Percentiles rank a stretch among this genome's conserved stretches.
These are phyloP conservation scores for Circaetus cinerascens DNA, from an alignment of 2,113 vertebrate species.

Conservation along the genomic window DNA sequence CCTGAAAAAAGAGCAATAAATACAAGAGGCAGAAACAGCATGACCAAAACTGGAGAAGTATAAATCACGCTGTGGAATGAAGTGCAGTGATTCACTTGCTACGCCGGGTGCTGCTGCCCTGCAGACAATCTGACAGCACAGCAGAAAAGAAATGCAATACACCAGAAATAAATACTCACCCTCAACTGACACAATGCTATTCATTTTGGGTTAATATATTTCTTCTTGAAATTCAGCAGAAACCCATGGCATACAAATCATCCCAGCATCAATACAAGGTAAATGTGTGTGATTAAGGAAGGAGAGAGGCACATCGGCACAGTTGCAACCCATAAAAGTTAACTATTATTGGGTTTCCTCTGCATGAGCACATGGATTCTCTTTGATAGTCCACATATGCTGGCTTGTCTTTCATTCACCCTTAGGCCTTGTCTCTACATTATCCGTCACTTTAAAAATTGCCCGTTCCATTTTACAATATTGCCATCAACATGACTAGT, in stretches of 20 bases:
- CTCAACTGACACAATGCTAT: conserved; percentile 40
- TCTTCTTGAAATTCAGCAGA: conserved; percentile 58
- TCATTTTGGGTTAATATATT: conserved; percentile 52
- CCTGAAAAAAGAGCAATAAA: conserved; percentile 24
- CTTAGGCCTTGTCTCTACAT: background rate
- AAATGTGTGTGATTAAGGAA: conserved; percentile 39
- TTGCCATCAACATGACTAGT: background rate
- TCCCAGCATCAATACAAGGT: conserved; percentile 39
- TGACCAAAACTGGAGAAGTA: conserved; percentile 9
- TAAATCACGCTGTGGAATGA: conserved; percentile 38
- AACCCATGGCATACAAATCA: conserved; percentile 24
- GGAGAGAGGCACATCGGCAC: background rate
- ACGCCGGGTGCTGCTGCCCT: conserved; percentile 13
- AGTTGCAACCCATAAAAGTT: background rate
- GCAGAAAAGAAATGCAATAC: conserved; percentile 55
- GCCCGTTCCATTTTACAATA: background rate
- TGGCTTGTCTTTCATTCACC: background rate
- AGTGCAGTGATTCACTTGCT: conserved; percentile 53
- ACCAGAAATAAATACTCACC: conserved; percentile 57
- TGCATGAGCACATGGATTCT: background rate
- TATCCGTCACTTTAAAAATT: background rate
- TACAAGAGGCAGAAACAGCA: conserved; percentile 27
- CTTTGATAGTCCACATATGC: background rate
- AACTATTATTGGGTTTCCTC: background rate
- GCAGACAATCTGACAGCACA: conserved; percentile 53